Evolutionary conservation across 2,113 vertebrate species (phyloP), one percentile per base, ranked within the genome.

Genomic region (Rhipidura dahli): DNA sequence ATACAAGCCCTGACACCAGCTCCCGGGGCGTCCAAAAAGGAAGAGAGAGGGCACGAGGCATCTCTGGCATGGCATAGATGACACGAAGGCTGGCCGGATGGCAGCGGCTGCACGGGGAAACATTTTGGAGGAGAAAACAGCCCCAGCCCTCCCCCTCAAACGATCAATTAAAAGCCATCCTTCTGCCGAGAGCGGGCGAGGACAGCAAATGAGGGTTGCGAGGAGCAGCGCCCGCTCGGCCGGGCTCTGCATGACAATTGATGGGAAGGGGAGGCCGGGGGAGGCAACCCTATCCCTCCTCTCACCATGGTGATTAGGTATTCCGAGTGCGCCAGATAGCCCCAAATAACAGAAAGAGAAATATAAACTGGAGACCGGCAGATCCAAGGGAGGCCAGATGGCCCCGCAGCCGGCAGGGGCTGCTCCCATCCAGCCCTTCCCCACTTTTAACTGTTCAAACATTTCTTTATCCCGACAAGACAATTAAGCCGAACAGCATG

Each of bases 401-500:
- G 98, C 97, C 97, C 96, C 61, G 82, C 97, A 98, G 98, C 98
- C 98, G 97, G 98, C 97, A 96, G 97, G 94, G 96, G 97, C 98
- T 94, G 97, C 97, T 98, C 97, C 98, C 95, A 95, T 94, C 96
- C 97, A 97, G 95, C 96, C 97, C 89, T 95, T 98, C 96, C 95
- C 96, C 97, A 98, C 98, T 98, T 98, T 98, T 97, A 98, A 97
- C 97, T 97, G 98, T 97, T 97, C 97, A 98, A 98, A 98, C 98
- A 97, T 98, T 98, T 98, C 97, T 98, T 98, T 98, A 98, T 98
- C 97, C 98, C 96, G 49, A 97, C 97, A 98, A 97, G 97, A 98
- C 98, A 98, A 98, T 98, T 98, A 98, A 98, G 97, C 96, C 47
- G 42, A 96, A 83, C 97, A 93, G 96, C 95, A 94, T 93, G 96